These are phyloP conservation scores for Drosophila azteca DNA, from an alignment of 1,140 invertebrate genomes.

Conservation along the genomic window DNA sequence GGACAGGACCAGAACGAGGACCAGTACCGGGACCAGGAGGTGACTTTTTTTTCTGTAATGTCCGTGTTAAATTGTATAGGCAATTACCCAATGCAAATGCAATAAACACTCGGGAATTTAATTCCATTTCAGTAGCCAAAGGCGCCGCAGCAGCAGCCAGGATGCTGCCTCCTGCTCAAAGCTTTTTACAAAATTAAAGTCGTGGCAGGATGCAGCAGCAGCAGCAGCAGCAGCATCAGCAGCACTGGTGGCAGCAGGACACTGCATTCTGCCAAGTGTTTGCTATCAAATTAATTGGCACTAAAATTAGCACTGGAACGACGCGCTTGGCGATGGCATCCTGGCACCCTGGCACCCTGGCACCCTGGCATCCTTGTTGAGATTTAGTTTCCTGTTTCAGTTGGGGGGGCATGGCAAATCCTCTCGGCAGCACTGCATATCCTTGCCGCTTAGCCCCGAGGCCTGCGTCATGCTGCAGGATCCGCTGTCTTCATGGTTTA, in stretches of 20 bases:
- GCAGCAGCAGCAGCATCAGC: background rate
- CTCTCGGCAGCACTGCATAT: slow-evolving; percentile 5
- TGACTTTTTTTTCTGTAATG: slow-evolving; percentile 54
- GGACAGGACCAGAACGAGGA: background rate
- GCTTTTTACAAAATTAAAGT: slow-evolving; percentile 76
- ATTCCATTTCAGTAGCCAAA: slow-evolving; percentile 66
- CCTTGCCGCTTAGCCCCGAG: slow-evolving; percentile 9
- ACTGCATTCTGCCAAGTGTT: slow-evolving; percentile 63
- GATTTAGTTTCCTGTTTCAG: slow-evolving; percentile 43
- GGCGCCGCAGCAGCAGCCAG: slow-evolving; percentile 37
- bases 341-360: slow-evolving; percentile 34
- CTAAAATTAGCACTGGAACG: slow-evolving; percentile 70
- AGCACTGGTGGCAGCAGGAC: slow-evolving; percentile 24
- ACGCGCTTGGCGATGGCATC: too few relatives aligned
- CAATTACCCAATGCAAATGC: slow-evolving; percentile 75
- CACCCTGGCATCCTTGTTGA: slow-evolving; percentile 29
- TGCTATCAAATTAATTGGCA: slow-evolving; percentile 80
- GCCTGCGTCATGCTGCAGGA: background rate
- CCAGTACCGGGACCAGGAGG: background rate
- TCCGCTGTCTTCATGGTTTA: too few relatives aligned
- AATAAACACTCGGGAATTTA: slow-evolving; percentile 75
- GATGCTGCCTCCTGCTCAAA: slow-evolving; percentile 37
- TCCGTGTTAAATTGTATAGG: slow-evolving; percentile 79
- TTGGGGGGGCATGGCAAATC: slow-evolving; percentile 1
- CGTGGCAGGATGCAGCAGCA: background rate